phyloP scores from a whole-genome alignment of 2,888 invertebrate species.

The Phyllotreta striolata region DNA sequence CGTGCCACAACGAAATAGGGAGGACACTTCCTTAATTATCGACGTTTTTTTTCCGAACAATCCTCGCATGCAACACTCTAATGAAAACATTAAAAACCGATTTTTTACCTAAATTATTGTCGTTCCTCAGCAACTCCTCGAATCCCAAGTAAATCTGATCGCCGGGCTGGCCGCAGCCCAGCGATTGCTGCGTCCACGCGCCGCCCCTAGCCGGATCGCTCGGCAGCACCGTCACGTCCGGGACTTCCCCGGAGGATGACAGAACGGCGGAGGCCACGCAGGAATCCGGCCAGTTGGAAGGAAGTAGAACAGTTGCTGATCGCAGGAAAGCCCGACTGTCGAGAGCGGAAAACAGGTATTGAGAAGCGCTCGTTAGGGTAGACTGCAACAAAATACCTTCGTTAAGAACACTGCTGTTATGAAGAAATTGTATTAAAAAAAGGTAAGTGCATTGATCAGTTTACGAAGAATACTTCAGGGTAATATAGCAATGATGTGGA shows the following conservation, averaged over 20 bases:
- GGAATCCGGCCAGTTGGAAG: conserved; percentile 66
- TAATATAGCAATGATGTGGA: no score
- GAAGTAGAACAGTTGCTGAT: conserved; percentile 67
- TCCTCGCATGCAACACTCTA: no score
- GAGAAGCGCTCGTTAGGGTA: conserved; percentile 66
- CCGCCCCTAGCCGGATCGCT: conserved; percentile 64
- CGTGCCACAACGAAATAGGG: not conserved
- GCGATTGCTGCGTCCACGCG: conserved; percentile 70
- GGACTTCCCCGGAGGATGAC: conserved; percentile 63
- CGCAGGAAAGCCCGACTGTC: conserved; percentile 67
- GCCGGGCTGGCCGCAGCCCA: conserved; percentile 67
- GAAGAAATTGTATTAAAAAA: no score
- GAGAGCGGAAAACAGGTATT: conserved; percentile 66
- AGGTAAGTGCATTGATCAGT: no score
- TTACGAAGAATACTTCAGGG: no score
- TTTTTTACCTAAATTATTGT: conserved; percentile 55
- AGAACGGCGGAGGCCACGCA: conserved; percentile 60
- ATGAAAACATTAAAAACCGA: conserved; percentile 17
- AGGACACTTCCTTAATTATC: no score
- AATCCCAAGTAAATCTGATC: conserved; percentile 67
- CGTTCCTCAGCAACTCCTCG: conserved; percentile 56
- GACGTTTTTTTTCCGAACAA: no score
- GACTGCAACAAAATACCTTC: conserved; percentile 63
- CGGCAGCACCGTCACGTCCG: conserved; percentile 65
- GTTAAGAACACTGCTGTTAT: no score